phyloP scores from a whole-genome alignment of 2,888 invertebrate genomes.

The Netelia virgata region DNA sequence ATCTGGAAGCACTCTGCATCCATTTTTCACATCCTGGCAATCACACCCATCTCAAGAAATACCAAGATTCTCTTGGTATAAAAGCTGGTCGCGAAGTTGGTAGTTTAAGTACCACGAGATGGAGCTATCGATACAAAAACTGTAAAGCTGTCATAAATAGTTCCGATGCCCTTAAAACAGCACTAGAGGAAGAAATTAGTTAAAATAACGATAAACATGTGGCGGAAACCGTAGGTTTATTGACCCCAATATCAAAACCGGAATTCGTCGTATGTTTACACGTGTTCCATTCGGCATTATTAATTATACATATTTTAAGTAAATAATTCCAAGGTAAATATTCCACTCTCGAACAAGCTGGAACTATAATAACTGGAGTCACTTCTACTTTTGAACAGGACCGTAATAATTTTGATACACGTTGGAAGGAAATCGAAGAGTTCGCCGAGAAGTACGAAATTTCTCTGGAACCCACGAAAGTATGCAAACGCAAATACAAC shows the following conservation, averaged over 20 bases:
- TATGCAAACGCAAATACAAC: neutral
- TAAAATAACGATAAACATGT: neutral
- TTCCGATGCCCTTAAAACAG: neutral
- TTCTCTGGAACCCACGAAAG: conserved; percentile 1
- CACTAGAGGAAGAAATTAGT: neutral
- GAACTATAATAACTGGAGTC: neutral
- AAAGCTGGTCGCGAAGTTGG: conserved; percentile 1
- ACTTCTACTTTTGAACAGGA: conserved; percentile 1
- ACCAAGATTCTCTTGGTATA: neutral
- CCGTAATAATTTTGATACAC: neutral
- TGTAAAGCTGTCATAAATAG: neutral
- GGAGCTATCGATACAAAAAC: conserved; percentile 19
- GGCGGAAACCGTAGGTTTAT: neutral
- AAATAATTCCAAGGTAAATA: neutral
- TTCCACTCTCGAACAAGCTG: neutral
- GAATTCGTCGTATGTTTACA: neutral
- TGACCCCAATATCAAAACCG: neutral
- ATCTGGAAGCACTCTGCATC: neutral
- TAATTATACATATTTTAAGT: conserved; percentile 9
- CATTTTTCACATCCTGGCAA: neutral
- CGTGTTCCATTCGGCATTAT: neutral
- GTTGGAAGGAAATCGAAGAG: neutral
- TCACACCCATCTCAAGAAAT: neutral
- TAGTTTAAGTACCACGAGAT: conserved; percentile 10
- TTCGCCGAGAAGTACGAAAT: neutral